A percentile compares a stretch with the other conserved stretches of the same genome.
Conservation (phyloP, 2,888 invertebrate genomes). For the Aleiodes alternator region DNA sequence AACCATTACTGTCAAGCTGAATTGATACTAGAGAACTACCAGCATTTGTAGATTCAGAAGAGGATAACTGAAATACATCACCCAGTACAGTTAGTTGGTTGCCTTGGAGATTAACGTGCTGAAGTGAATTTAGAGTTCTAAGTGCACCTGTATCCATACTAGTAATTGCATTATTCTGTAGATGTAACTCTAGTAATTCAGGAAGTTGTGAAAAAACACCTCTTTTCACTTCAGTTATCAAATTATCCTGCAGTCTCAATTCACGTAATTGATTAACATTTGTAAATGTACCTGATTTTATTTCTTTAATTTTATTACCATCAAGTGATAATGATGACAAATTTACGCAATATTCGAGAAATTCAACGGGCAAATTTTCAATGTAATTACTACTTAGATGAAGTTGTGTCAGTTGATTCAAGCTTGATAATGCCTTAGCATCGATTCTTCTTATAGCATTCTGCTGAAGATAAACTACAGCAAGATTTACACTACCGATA, state of each 20-base stretch:
- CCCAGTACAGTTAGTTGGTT: constrained; percentile 86
- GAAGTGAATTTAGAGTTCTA: constrained; percentile 84
- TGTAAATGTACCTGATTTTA: constrained; percentile 88
- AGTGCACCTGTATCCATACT: constrained; percentile 89
- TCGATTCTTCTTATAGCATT: constrained; percentile 89
- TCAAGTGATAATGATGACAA: constrained; percentile 90
- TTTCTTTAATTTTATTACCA: constrained; percentile 87
- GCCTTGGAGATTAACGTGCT: constrained; percentile 91
- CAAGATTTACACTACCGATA: constrained; percentile 84
- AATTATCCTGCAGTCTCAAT: constrained; percentile 90
- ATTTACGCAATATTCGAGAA: constrained; percentile 85
- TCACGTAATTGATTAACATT: constrained; percentile 86
- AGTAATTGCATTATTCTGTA: constrained; percentile 90
- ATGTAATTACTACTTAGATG: constrained; percentile 93
- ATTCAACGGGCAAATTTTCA: constrained; percentile 84
- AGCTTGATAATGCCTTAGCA: constrained; percentile 83
- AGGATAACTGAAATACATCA: constrained; percentile 86
- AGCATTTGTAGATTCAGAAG: constrained; percentile 61
- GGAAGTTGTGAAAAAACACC: constrained; percentile 90
- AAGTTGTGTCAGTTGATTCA: constrained; percentile 87
- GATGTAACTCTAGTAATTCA: constrained; percentile 87
- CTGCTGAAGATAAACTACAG: constrained; percentile 90
- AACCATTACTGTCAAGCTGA: constrained; percentile 86
- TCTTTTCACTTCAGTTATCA: constrained; percentile 83
- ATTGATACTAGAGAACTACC: constrained; percentile 84